These are phyloP conservation scores for Malurus splendens DNA, from an alignment of 2,797 vertebrate genomes.

Conservation along the genomic window DNA sequence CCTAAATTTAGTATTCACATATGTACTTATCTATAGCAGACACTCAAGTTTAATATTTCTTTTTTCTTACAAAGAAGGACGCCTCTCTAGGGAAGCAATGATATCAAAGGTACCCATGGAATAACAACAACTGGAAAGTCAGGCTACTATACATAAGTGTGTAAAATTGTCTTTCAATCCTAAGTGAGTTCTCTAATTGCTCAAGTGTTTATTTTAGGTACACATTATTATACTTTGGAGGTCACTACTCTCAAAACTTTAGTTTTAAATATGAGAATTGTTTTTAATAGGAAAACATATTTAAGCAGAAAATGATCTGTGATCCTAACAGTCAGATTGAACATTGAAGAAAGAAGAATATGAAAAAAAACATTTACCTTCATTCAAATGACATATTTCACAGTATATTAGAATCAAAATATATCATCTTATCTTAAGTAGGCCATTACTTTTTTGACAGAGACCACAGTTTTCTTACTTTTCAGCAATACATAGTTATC, in stretches of 20 bases:
- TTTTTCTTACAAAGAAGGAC: neutral
- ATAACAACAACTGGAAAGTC: neutral
- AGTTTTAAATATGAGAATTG: neutral
- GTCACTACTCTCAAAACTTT: neutral
- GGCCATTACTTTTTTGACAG: neutral
- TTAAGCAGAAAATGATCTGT: neutral
- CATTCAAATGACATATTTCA: neutral
- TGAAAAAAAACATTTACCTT: neutral
- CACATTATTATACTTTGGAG: neutral
- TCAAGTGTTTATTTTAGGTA: neutral
- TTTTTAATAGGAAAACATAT: neutral
- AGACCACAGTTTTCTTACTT: neutral
- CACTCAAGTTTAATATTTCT: neutral
- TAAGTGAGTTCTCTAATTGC: neutral
- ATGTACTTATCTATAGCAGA: neutral
- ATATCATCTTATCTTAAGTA: neutral
- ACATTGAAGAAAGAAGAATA: neutral
- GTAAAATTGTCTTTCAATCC: neutral
- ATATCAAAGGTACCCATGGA: neutral
- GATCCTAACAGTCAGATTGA: neutral
- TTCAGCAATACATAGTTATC: neutral
- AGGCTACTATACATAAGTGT: neutral
- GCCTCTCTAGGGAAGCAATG: neutral
- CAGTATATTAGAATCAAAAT: neutral
- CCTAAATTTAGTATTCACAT: neutral